phyloP scores from a whole-genome alignment of 2,113 vertebrate species.

The Thermophis baileyi region DNA sequence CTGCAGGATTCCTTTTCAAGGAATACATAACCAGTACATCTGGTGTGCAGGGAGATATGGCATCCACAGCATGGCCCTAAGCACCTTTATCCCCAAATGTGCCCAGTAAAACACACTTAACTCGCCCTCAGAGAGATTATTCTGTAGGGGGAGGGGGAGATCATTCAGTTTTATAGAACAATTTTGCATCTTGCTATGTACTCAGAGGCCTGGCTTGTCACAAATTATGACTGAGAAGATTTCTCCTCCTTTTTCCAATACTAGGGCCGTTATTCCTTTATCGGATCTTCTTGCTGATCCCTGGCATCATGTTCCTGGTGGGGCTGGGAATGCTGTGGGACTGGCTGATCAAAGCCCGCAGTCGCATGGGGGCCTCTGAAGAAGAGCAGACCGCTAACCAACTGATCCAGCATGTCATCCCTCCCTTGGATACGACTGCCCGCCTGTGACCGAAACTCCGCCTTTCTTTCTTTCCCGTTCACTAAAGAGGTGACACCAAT shows the following conservation, averaged over 20 bases:
- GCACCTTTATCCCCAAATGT: background rate
- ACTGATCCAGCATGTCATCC: background rate
- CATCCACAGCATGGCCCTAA: background rate
- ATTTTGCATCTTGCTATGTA: background rate
- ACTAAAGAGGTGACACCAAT: background rate
- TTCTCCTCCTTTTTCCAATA: background rate
- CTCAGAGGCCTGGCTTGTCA: background rate
- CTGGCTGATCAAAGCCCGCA: background rate
- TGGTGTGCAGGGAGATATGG: background rate
- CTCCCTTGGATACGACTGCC: background rate
- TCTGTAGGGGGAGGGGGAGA: background rate
- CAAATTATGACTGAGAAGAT: background rate
- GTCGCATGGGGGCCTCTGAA: background rate
- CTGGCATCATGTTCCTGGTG: background rate
- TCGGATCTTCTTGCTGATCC: constrained; percentile 18
- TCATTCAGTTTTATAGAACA: background rate
- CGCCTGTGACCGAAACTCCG: background rate
- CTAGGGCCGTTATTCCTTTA: background rate
- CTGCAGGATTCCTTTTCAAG: background rate
- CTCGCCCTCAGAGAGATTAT: background rate
- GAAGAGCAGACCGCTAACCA: background rate
- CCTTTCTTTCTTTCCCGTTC: background rate
- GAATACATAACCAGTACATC: background rate
- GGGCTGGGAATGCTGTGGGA: constrained; percentile 1
- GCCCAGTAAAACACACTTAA: background rate